Conservation (phyloP, 2,113 vertebrate genomes). For the Meriones unguiculatus region DNA sequence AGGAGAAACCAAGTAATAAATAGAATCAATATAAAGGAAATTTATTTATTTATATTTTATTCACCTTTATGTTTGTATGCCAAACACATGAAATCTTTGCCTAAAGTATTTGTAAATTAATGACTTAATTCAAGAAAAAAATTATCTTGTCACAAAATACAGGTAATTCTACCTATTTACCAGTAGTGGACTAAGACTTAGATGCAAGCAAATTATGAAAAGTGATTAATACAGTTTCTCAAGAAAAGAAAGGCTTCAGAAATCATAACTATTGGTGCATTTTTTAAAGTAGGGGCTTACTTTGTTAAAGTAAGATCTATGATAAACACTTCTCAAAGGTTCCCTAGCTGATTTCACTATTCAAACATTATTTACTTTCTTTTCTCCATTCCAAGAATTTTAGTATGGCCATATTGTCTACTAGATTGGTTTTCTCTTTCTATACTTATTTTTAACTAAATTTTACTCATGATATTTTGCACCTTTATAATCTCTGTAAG, state of each 20-base stretch:
- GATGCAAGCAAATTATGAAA: not conserved
- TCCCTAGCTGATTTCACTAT: not conserved
- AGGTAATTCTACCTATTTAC: not conserved
- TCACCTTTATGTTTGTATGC: not conserved
- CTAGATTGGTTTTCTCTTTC: not conserved
- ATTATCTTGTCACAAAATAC: not conserved
- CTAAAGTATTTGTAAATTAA: constrained; percentile 21
- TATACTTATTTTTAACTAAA: not conserved
- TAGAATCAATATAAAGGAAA: not conserved
- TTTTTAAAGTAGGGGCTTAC: not conserved
- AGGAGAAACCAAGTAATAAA: not conserved
- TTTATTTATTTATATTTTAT: not conserved
- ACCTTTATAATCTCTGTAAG: not conserved
- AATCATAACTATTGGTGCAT: not conserved
- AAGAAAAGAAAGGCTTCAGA: not conserved
- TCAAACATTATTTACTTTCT: not conserved
- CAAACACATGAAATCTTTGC: not conserved
- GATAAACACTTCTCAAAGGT: not conserved
- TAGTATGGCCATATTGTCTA: not conserved
- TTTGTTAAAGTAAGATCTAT: not conserved
- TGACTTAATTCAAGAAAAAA: not conserved
- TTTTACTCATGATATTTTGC: not conserved
- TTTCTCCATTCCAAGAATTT: not conserved
- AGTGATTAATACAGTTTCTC: not conserved
- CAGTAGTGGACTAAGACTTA: not conserved